Evolutionary conservation across 2,113 vertebrate species (phyloP).

Genomic region (Rhodinocichla rosea): DNA sequence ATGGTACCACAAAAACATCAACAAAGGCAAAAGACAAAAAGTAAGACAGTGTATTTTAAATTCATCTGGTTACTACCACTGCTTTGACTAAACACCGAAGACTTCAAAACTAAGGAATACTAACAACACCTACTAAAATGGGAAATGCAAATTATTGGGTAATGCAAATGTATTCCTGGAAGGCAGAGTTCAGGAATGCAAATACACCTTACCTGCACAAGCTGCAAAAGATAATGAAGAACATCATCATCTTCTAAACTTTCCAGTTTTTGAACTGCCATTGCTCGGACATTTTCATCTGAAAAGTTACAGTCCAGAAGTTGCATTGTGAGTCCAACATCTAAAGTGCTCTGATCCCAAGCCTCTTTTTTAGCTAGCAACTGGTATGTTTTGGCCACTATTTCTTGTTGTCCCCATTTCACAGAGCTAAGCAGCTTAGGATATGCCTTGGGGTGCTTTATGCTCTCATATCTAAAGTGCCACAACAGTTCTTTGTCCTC

Average conservation of each 20-base stretch:
- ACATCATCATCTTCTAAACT: slow-evolving; percentile 92
- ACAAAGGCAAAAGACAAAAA: not conserved
- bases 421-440: slow-evolving; percentile 96
- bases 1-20: not conserved
- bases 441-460: slow-evolving; percentile 90
- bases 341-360: slow-evolving; percentile 90
- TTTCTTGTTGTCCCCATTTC: slow-evolving; percentile 93
- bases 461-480: slow-evolving; percentile 94
- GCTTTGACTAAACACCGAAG: not conserved
- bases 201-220: slow-evolving; percentile 86
- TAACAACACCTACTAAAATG: not conserved
- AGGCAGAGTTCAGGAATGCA: not conserved
- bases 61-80: not conserved
- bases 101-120: not conserved
- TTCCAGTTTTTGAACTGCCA: slow-evolving; percentile 96
- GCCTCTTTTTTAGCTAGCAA: slow-evolving; percentile 84
- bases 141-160: not conserved
- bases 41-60: not conserved
- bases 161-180: slow-evolving; percentile 18
- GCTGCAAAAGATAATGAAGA: slow-evolving; percentile 92
- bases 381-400: slow-evolving; percentile 86
- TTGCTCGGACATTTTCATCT: slow-evolving; percentile 89
- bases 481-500: slow-evolving; percentile 97
- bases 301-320: slow-evolving; percentile 96
- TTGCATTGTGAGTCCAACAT: slow-evolving; percentile 95